Evolutionary conservation across 2,888 invertebrate genomes (phyloP).

Genomic region (Loripinus fragilis): DNA sequence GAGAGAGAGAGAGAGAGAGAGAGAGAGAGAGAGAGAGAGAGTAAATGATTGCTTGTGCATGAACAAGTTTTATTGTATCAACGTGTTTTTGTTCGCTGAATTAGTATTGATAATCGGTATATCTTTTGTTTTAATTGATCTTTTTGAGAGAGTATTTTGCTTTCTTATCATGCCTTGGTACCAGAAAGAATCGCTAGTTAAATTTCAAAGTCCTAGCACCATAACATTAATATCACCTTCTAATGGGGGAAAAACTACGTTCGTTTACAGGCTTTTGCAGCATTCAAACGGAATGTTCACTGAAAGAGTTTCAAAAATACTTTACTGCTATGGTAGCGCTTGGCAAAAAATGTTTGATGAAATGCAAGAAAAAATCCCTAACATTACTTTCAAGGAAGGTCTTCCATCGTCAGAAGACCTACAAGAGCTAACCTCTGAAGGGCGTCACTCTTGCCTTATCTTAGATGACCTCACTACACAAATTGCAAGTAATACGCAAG

Average conservation of each 20-base stretch:
- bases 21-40: too few relatives aligned
- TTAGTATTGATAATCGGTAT: too few relatives aligned
- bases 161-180: not conserved
- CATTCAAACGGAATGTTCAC: not conserved
- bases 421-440: not conserved
- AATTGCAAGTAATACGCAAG: not conserved
- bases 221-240: not conserved
- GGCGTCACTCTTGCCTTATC: not conserved
- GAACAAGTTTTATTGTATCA: too few relatives aligned
- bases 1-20: too few relatives aligned
- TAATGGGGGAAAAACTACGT: not conserved
- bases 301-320: not conserved
- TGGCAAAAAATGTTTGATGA: slow-evolving; percentile 22
- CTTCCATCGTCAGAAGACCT: not conserved
- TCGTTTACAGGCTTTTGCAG: not conserved
- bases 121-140: too few relatives aligned
- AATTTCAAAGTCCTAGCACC: not conserved
- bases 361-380: slow-evolving; percentile 5
- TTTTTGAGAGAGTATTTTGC: too few relatives aligned
- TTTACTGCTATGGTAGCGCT: slow-evolving; percentile 12
- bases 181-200: not conserved
- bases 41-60: too few relatives aligned
- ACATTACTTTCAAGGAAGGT: not conserved
- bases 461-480: not conserved
- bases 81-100: too few relatives aligned